Conservation (phyloP, 2,113 vertebrate species). For the Cettia cetti region DNA sequence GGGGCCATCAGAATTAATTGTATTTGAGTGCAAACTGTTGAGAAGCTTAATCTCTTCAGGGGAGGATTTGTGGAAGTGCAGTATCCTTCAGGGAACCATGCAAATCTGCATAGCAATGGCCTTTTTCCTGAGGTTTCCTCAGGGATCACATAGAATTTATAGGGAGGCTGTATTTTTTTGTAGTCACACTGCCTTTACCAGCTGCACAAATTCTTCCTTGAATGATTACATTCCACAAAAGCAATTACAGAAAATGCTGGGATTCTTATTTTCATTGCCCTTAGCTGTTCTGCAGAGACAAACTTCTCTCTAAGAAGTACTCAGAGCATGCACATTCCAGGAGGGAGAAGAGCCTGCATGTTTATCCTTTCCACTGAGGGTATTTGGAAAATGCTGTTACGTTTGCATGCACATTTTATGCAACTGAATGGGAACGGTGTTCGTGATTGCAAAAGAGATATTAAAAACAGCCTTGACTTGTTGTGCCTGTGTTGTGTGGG, state of each 20-base stretch:
- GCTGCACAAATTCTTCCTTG: constrained; percentile 25
- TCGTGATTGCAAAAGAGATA: not conserved
- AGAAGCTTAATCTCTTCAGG: constrained; percentile 44
- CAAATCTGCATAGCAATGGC: constrained; percentile 4
- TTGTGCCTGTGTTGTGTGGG: not conserved
- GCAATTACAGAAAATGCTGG: not conserved
- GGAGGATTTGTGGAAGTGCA: not conserved
- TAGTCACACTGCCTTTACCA: not conserved
- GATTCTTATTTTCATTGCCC: constrained; percentile 10
- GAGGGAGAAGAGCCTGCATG: not conserved
- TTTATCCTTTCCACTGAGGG: not conserved
- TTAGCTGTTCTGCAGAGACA: not conserved
- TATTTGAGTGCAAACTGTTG: constrained; percentile 17
- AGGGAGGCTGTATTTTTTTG: not conserved
- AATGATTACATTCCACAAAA: not conserved
- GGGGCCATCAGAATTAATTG: constrained; percentile 40
- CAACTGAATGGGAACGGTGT: not conserved
- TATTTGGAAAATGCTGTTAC: not conserved
- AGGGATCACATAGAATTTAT: constrained; percentile 9
- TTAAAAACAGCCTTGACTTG: not conserved
- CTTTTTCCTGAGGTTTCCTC: constrained; percentile 44
- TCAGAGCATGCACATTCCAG: not conserved
- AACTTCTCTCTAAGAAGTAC: not conserved
- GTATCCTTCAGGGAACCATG: not conserved
- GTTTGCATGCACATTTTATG: not conserved